phyloP scores from a whole-genome alignment of 2,113 vertebrate genomes.

The Muntiacus reevesi region DNA sequence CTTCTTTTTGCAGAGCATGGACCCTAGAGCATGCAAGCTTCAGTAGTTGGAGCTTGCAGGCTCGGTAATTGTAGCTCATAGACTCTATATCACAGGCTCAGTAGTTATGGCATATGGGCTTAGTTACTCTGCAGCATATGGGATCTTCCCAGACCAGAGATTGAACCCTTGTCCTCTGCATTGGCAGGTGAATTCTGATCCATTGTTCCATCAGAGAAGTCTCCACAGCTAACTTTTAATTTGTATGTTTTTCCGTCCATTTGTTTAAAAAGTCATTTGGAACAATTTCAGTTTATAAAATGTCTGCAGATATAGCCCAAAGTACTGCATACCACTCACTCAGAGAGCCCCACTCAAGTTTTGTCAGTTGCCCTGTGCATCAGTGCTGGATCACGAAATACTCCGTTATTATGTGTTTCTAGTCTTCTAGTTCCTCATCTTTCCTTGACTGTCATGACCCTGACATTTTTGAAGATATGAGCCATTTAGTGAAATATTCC shows the following conservation, averaged over 20 bases:
- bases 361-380: background rate
- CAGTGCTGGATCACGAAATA: background rate
- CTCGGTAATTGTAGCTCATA: background rate
- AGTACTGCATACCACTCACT: background rate
- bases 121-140: background rate
- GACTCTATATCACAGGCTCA: background rate
- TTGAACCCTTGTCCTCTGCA: background rate
- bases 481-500: background rate
- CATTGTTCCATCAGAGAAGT: background rate
- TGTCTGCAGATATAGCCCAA: background rate
- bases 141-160: background rate
- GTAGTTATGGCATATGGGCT: background rate
- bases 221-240: background rate
- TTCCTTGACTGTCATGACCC: background rate
- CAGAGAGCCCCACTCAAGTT: background rate
- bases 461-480: background rate
- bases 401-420: background rate
- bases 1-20: background rate
- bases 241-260: background rate
- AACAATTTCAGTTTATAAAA: background rate
- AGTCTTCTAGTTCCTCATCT: background rate
- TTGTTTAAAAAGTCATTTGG: background rate
- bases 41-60: background rate
- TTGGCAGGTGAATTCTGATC: background rate
- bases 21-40: background rate